Percentiles rank a stretch among this genome's conserved stretches.
Conservation (phyloP, 2,888 invertebrate genomes). For the Xanthorhoe designata region DNA sequence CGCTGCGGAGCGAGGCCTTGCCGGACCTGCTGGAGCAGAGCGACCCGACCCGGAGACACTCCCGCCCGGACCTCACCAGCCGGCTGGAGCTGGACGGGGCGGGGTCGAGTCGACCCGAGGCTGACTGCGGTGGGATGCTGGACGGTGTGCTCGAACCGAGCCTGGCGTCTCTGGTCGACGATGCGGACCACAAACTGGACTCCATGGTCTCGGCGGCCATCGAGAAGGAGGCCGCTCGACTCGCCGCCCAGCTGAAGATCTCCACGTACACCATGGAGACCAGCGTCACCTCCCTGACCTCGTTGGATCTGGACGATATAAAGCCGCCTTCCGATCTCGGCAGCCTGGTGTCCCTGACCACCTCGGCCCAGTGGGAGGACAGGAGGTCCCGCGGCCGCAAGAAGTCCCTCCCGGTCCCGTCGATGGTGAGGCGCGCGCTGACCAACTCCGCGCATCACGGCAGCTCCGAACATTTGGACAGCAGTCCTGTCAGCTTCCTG, state of each 20-base stretch:
- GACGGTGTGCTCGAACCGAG: constrained; percentile 68
- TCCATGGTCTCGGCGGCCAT: constrained; percentile 90
- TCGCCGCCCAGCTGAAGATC: constrained; percentile 78
- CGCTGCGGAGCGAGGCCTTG: constrained; percentile 87
- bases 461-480: constrained; percentile 88
- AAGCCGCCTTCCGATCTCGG: constrained; percentile 92
- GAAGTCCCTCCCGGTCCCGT: constrained; percentile 89
- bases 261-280: constrained; percentile 79
- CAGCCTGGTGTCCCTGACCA: constrained; percentile 85
- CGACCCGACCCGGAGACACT: constrained; percentile 56
- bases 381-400: constrained; percentile 83
- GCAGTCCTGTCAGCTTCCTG: constrained; percentile 87
- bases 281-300: constrained; percentile 86
- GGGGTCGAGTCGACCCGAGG: constrained; percentile 58
- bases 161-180: constrained; percentile 75
- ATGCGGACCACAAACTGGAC: constrained; percentile 83
- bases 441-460: constrained; percentile 83
- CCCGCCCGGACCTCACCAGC: constrained; percentile 73
- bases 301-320: constrained; percentile 90
- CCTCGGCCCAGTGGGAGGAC: constrained; percentile 83
- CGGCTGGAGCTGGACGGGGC: constrained; percentile 61
- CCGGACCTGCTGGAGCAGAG: constrained; percentile 79
- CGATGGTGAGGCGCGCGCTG: constrained; percentile 90
- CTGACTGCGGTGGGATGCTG: constrained; percentile 47
- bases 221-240: constrained; percentile 90